Conservation (phyloP, 1,140 invertebrate genomes). For the Babylonia areolata region DNA sequence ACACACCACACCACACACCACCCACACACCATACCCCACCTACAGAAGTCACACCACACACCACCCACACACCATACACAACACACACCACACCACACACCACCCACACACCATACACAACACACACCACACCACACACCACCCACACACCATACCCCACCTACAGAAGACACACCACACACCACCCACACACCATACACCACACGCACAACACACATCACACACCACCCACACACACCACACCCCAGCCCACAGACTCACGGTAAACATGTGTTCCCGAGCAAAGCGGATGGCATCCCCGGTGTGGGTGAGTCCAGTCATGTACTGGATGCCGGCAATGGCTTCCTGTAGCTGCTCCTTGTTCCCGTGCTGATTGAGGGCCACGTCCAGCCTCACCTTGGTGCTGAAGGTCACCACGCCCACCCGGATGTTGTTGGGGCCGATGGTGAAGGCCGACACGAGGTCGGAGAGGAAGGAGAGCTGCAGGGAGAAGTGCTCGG, state of each 20-base stretch:
- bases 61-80: neutral
- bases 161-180: neutral
- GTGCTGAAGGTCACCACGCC: constrained; percentile 53
- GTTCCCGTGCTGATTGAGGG: constrained; percentile 40
- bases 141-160: neutral
- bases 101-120: neutral
- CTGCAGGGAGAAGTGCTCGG: constrained; percentile 52
- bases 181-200: neutral
- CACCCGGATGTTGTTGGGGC: constrained; percentile 49
- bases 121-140: neutral
- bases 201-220: neutral
- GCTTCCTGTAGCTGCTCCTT: constrained; percentile 45
- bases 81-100: neutral
- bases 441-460: constrained; percentile 53
- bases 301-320: constrained; percentile 51
- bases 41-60: neutral
- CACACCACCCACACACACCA: neutral
- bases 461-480: constrained; percentile 54
- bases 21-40: no score
- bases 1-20: no score
- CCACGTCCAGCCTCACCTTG: constrained; percentile 45
- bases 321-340: constrained; percentile 44
- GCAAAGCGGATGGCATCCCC: constrained; percentile 52
- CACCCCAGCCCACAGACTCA: neutral
- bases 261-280: constrained; percentile 54